These are phyloP conservation scores for Oegoconia quadripuncta DNA, from an alignment of 2,888 invertebrate genomes.

Conservation along the genomic window DNA sequence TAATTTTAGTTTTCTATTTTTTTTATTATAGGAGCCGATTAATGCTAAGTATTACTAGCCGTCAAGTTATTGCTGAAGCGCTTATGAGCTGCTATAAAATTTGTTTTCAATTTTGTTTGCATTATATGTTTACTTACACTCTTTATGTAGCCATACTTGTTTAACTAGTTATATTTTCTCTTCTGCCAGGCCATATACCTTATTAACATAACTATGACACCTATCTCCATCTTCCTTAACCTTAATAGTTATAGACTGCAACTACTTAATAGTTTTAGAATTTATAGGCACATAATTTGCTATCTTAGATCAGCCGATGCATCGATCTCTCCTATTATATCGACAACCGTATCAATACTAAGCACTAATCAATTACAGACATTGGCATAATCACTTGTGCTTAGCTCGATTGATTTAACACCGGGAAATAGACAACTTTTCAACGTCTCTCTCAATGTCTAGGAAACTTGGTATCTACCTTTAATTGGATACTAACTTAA, in stretches of 20 bases:
- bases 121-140: no score
- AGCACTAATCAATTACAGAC: slow-evolving; percentile 35
- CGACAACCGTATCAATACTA: slow-evolving; percentile 20
- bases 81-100: no score
- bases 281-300: slow-evolving; percentile 8
- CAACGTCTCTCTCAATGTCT: slow-evolving; percentile 37
- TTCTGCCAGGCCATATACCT: not conserved
- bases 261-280: slow-evolving; percentile 3
- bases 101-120: no score
- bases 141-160: no score
- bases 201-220: not conserved
- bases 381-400: slow-evolving; percentile 38
- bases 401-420: slow-evolving; percentile 48
- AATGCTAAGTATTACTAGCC: no score
- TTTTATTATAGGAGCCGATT: no score
- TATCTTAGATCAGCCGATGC: slow-evolving; percentile 5
- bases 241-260: not conserved
- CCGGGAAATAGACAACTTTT: slow-evolving; percentile 44
- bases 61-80: no score
- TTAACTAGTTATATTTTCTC: no score
- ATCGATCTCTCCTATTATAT: slow-evolving; percentile 6
- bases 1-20: slow-evolving; percentile 1
- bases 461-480: slow-evolving; percentile 40
- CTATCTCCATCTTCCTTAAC: slow-evolving; percentile 5
- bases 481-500: slow-evolving; percentile 32